Evolutionary conservation across 2,888 invertebrate species (phyloP).

Genomic region (Volucella inanis): DNA sequence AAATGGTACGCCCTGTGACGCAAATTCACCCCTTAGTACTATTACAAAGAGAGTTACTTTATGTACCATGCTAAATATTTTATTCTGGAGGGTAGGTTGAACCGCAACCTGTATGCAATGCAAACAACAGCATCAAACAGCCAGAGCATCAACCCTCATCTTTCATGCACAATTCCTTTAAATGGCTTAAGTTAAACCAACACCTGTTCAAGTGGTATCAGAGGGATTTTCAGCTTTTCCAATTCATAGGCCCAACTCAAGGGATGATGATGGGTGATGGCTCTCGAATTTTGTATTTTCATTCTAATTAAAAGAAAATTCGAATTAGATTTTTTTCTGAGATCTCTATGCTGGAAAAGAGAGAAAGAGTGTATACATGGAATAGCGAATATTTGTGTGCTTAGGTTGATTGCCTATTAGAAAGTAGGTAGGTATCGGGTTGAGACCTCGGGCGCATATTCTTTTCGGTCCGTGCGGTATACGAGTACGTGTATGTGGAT

Average conservation of each 20-base stretch:
- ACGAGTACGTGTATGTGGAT: constrained; percentile 23
- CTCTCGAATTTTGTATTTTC: constrained; percentile 60
- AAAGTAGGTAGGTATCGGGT: constrained; percentile 52
- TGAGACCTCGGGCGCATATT: constrained; percentile 74
- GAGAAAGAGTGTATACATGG: background rate
- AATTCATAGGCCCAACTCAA: constrained; percentile 41
- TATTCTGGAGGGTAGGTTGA: constrained; percentile 62
- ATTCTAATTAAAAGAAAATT: constrained; percentile 77
- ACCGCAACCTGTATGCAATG: constrained; percentile 72
- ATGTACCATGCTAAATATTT: constrained; percentile 31
- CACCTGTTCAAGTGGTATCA: constrained; percentile 78
- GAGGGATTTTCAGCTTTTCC: constrained; percentile 69
- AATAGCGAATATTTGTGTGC: constrained; percentile 30
- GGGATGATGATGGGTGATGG: constrained; percentile 57
- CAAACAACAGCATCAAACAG: constrained; percentile 60
- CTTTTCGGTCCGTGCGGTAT: constrained; percentile 75
- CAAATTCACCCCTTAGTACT: constrained; percentile 14
- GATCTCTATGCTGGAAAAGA: background rate
- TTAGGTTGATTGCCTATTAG: constrained; percentile 68
- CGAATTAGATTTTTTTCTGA: constrained; percentile 79
- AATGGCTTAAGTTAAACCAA: constrained; percentile 77
- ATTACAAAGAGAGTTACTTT: constrained; percentile 13
- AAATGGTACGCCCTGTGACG: constrained; percentile 35
- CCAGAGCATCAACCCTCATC: constrained; percentile 49
- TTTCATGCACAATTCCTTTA: constrained; percentile 70